Percentiles rank a stretch among this genome's conserved stretches.
Evolutionary conservation across 2,113 vertebrate genomes (phyloP).

Genomic region (Python bivittatus): DNA sequence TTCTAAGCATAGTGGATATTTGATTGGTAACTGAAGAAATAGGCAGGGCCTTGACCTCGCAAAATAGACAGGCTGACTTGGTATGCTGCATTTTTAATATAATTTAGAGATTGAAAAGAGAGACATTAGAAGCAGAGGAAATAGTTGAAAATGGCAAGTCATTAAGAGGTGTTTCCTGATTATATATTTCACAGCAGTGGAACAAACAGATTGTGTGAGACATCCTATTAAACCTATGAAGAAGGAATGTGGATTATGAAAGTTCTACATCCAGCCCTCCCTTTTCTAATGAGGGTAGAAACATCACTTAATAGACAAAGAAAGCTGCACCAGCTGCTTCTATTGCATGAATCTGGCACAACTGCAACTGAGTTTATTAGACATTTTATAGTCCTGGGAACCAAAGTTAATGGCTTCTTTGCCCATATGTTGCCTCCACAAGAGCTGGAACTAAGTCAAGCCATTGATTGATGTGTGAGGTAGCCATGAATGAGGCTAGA

Average conservation of each 20-base stretch:
- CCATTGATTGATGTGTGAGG: conserved; percentile 48
- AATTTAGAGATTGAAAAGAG: not conserved
- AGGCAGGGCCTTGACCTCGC: not conserved
- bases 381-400: conserved; percentile 66
- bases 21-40: not conserved
- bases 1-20: not conserved
- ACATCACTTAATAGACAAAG: conserved; percentile 52
- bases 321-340: conserved; percentile 64
- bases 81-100: not conserved
- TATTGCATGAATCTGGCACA: conserved; percentile 50
- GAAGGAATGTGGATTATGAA: conserved; percentile 38
- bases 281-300: conserved; percentile 64
- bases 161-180: conserved; percentile 1
- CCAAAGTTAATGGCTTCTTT: conserved; percentile 61
- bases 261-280: conserved; percentile 33
- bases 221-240: conserved; percentile 39
- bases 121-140: not conserved
- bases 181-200: conserved; percentile 1
- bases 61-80: not conserved
- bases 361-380: conserved; percentile 66
- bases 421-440: conserved; percentile 58
- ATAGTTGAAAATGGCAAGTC: conserved; percentile 1
- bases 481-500: conserved; percentile 38
- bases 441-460: conserved; percentile 49
- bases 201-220: conserved; percentile 13